These are phyloP conservation scores for Orthonychiurus folsomi DNA, from an alignment of 2,888 invertebrate genomes.

Conservation along the genomic window DNA sequence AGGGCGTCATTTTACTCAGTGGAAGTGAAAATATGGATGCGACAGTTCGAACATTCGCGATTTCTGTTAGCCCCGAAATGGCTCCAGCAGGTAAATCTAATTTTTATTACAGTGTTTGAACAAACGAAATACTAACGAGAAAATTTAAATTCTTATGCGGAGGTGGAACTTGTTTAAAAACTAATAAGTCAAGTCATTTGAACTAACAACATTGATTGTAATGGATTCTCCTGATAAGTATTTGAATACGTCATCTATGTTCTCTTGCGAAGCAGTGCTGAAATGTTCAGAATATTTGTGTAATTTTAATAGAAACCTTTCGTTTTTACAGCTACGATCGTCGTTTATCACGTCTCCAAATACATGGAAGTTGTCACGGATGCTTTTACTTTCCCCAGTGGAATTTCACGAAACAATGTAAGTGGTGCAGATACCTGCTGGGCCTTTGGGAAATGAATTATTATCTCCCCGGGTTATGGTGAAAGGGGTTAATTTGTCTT, in stretches of 20 bases:
- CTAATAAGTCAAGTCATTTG: too few species aligned
- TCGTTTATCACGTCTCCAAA: slow-evolving; percentile 73
- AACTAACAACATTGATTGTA: too few species aligned
- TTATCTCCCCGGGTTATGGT: neutral
- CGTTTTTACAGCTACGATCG: slow-evolving; percentile 74
- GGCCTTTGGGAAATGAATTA: neutral
- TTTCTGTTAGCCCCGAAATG: slow-evolving; percentile 77
- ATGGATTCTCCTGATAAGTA: too few species aligned
- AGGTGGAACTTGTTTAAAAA: too few species aligned
- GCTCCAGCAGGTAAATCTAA: too few species aligned
- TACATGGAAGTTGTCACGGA: slow-evolving; percentile 82
- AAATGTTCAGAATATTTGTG: too few species aligned
- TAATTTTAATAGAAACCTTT: too few species aligned
- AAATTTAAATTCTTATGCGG: too few species aligned
- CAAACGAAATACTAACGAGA: too few species aligned
- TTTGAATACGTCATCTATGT: too few species aligned
- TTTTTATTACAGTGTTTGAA: too few species aligned
- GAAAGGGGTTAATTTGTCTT: neutral
- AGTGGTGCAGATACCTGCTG: slow-evolving; percentile 41
- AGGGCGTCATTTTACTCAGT: slow-evolving; percentile 76
- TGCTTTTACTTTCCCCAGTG: slow-evolving; percentile 91
- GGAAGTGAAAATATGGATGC: slow-evolving; percentile 76
- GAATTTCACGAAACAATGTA: slow-evolving; percentile 83
- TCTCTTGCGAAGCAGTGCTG: too few species aligned
- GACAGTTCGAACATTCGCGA: slow-evolving; percentile 67